These are phyloP conservation scores for Mastigias papua DNA, from an alignment of 30 jellyfish, hydroid and myxozoan genomes.

Conservation along the genomic window DNA sequence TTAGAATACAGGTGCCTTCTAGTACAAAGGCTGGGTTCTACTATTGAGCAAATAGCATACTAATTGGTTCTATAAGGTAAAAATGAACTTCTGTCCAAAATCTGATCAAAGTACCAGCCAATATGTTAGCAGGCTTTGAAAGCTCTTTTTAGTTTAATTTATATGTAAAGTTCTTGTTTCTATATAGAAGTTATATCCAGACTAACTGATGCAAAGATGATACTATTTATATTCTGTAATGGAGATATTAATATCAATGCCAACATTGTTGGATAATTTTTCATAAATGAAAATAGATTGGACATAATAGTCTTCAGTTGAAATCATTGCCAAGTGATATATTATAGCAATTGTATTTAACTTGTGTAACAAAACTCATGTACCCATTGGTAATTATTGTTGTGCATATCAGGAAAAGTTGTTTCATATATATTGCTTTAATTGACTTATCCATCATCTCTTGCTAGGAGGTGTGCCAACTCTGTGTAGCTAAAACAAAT, in stretches of 20 bases:
- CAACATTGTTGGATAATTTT: conserved; percentile 13
- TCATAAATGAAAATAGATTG: conserved; percentile 25
- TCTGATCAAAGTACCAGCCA: no score
- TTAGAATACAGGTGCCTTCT: no score
- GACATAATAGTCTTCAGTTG: conserved; percentile 44
- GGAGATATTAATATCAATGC: background rate
- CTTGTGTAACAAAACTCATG: conserved; percentile 13
- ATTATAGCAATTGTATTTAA: conserved; percentile 26
- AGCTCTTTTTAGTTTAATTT: no score
- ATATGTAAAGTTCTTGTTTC: background rate
- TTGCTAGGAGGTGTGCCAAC: no score
- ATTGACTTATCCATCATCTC: no score
- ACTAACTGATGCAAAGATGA: conserved; percentile 12
- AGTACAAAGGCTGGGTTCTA: no score
- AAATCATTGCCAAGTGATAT: conserved; percentile 26
- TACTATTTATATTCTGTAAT: conserved; percentile 16
- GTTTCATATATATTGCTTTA: no score
- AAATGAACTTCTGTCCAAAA: no score
- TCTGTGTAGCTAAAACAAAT: no score
- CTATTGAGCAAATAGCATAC: no score
- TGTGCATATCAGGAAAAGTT: conserved; percentile 4
- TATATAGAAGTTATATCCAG: background rate
- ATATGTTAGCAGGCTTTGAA: no score
- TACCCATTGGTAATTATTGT: conserved; percentile 1
- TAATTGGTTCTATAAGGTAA: no score